These are phyloP conservation scores for Osmoderma eremita DNA, from an alignment of 2,888 invertebrate genomes.

Conservation along the genomic window DNA sequence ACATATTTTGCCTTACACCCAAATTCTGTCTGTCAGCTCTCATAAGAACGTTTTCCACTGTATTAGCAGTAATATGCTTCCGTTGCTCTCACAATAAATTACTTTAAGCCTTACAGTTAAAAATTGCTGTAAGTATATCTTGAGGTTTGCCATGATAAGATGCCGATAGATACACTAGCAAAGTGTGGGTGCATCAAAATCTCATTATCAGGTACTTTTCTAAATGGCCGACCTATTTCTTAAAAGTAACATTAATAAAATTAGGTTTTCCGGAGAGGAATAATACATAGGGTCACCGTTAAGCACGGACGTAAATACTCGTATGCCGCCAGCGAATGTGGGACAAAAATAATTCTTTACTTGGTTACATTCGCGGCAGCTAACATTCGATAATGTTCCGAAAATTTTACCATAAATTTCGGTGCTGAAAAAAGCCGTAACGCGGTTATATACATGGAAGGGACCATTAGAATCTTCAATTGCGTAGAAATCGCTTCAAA, in stretches of 20 bases:
- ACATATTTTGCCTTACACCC: no score
- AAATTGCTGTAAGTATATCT: no score
- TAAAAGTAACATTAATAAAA: not conserved
- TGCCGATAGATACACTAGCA: not conserved
- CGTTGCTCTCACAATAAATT: no score
- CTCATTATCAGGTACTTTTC: not conserved
- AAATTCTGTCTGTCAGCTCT: no score
- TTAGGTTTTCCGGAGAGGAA: not conserved
- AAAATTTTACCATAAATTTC: slow-evolving; percentile 20
- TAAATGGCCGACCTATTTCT: not conserved
- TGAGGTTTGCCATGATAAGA: no score
- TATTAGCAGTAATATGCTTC: no score
- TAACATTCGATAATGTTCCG: slow-evolving; percentile 28
- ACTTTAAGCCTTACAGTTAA: no score
- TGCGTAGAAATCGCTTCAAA: slow-evolving; percentile 33
- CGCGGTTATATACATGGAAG: slow-evolving; percentile 18
- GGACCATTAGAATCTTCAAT: slow-evolving; percentile 31
- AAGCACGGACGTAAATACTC: not conserved
- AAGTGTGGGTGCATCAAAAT: not conserved
- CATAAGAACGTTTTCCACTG: no score
- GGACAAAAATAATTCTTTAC: slow-evolving; percentile 24
- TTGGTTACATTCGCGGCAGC: slow-evolving; percentile 9
- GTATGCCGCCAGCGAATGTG: not conserved
- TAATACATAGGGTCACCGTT: not conserved
- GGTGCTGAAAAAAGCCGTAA: slow-evolving; percentile 22